Evolutionary conservation across 2,888 invertebrate genomes (phyloP).

Genomic region (Polydrusus cervinus): DNA sequence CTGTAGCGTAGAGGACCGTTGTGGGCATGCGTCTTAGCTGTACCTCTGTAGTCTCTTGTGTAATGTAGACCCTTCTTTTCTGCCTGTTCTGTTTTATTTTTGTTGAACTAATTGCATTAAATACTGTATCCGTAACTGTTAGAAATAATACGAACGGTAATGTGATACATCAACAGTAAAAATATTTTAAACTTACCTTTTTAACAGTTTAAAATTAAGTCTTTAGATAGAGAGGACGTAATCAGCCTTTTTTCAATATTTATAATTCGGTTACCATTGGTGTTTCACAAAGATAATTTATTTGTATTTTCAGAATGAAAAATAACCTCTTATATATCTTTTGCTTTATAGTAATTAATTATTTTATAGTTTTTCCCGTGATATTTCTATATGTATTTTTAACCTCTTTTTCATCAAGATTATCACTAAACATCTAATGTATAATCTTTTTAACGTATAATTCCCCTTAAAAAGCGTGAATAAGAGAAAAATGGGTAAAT

Average conservation of each 20-base stretch:
- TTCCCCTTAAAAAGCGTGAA: neutral
- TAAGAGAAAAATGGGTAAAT: no score
- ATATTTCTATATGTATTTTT: neutral
- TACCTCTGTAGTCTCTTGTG: conserved; percentile 25
- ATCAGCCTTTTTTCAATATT: no score
- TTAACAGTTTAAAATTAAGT: no score
- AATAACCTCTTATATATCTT: neutral
- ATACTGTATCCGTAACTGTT: neutral
- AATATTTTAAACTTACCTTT: no score
- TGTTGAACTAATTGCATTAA: neutral
- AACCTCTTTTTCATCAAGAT: neutral
- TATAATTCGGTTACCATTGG: neutral
- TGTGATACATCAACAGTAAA: no score
- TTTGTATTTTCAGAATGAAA: neutral
- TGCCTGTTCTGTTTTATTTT: conserved; percentile 15
- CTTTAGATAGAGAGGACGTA: no score
- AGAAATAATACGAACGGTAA: no score
- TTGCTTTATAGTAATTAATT: neutral
- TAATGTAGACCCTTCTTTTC: conserved; percentile 32
- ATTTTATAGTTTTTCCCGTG: no score
- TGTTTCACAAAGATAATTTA: neutral
- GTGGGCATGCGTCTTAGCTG: conserved; percentile 15
- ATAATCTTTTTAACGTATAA: neutral
- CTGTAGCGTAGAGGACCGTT: conserved; percentile 50
- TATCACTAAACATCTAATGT: neutral